phyloP scores from a whole-genome alignment of 2,888 invertebrate species.

The Ptilodon capucinus region DNA sequence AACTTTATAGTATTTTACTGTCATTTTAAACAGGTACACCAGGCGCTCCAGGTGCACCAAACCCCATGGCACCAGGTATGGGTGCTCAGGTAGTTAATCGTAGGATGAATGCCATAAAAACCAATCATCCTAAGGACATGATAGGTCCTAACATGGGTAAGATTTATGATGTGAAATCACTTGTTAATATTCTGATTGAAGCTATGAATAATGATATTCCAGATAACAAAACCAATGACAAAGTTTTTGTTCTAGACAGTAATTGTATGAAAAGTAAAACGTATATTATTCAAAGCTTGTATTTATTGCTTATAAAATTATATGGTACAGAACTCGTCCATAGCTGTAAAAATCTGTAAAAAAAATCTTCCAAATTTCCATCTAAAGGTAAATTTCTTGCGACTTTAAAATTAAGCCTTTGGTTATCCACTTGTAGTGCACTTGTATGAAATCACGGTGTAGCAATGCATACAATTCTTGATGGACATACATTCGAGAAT shows the following conservation, averaged over 20 bases:
- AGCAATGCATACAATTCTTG: slow-evolving; percentile 31
- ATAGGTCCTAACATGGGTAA: slow-evolving; percentile 91
- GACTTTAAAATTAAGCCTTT: slow-evolving; percentile 15
- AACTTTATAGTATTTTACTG: too few species aligned
- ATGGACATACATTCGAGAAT: slow-evolving; percentile 18
- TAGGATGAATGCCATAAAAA: slow-evolving; percentile 94
- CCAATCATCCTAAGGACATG: slow-evolving; percentile 92
- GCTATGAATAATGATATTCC: slow-evolving; percentile 14
- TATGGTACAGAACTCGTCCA: slow-evolving; percentile 19
- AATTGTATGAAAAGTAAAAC: slow-evolving; percentile 2
- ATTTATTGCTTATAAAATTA: slow-evolving; percentile 8
- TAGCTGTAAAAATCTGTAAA: slow-evolving; percentile 17
- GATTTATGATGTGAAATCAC: slow-evolving; percentile 34
- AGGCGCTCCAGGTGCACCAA: slow-evolving; percentile 67
- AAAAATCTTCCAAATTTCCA: slow-evolving; percentile 15
- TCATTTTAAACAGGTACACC: slow-evolving; percentile 35
- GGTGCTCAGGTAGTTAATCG: slow-evolving; percentile 85
- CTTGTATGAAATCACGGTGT: slow-evolving; percentile 50
- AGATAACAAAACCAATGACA: slow-evolving; percentile 13
- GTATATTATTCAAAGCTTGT: slow-evolving; percentile 24
- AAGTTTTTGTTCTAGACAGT: slow-evolving; percentile 20
- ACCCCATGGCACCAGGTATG: slow-evolving; percentile 75
- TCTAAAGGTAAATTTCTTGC: slow-evolving; percentile 23
- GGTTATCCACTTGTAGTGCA: slow-evolving; percentile 45
- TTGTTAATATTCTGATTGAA: slow-evolving; percentile 7